These are phyloP conservation scores for Lapara coniferarum DNA, from an alignment of 2,888 invertebrate genomes.

Conservation along the genomic window DNA sequence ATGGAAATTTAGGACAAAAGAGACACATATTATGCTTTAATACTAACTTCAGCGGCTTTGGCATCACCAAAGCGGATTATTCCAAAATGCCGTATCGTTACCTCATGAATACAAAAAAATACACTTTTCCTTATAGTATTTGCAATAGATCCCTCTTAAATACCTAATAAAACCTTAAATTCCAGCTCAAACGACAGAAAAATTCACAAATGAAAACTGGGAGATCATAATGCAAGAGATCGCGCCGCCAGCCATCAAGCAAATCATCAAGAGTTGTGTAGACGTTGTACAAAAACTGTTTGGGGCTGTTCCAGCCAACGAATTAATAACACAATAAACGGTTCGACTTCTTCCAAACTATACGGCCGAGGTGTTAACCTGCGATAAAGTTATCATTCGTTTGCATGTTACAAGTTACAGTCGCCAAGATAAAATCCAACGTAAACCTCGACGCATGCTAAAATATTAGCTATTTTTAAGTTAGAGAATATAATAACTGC, in stretches of 20 bases:
- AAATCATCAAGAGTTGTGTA: conserved; percentile 69
- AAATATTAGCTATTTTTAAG: too few species aligned
- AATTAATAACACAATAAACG: conserved; percentile 61
- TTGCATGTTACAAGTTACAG: conserved; percentile 14
- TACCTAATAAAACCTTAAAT: conserved; percentile 39
- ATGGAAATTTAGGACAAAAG: too few species aligned
- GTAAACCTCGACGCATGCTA: too few species aligned
- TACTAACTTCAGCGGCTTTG: too few species aligned
- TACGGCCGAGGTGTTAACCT: not conserved
- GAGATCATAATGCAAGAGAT: conserved; percentile 75
- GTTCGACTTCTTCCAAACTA: conserved; percentile 46
- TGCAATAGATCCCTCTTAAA: conserved; percentile 1
- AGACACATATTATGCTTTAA: too few species aligned
- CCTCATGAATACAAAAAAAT: not conserved
- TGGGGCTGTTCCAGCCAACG: conserved; percentile 56
- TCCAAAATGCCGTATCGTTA: not conserved
- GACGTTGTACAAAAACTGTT: conserved; percentile 68
- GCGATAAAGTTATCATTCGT: not conserved
- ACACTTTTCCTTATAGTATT: too few species aligned
- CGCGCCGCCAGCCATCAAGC: conserved; percentile 71
- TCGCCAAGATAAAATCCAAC: not conserved
- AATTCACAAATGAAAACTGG: conserved; percentile 78
- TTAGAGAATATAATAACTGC: too few species aligned
- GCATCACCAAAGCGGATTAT: too few species aligned
- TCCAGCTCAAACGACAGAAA: conserved; percentile 73